Percentiles rank a stretch among this genome's conserved stretches.
Conservation (phyloP, 2,797 vertebrate genomes). For the Epinephelus malabaricus region DNA sequence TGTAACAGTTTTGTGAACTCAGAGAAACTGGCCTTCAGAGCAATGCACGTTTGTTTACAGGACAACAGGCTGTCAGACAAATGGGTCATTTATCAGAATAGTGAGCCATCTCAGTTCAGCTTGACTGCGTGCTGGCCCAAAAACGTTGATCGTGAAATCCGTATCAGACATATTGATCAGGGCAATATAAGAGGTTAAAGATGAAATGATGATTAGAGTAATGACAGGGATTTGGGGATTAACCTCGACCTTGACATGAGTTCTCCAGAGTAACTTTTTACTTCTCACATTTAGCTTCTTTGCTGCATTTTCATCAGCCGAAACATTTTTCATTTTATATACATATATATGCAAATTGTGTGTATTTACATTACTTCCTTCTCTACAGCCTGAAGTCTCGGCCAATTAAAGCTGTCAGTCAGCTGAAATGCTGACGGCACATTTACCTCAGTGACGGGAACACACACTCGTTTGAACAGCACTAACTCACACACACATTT, state of each 20-base stretch:
- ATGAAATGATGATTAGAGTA: not conserved
- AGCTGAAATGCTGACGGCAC: constrained; percentile 4
- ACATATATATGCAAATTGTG: constrained; percentile 1
- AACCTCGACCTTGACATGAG: not conserved
- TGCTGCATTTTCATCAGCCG: not conserved
- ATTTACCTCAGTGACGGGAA: constrained; percentile 10
- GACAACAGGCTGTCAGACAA: too few relatives aligned
- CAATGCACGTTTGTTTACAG: too few relatives aligned
- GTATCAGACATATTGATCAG: not conserved
- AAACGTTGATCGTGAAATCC: not conserved
- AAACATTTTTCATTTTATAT: not conserved
- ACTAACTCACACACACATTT: not conserved
- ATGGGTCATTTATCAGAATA: too few relatives aligned
- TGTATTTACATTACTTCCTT: constrained; percentile 1
- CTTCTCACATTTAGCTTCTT: not conserved
- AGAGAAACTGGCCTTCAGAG: too few relatives aligned
- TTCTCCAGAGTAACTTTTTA: too few relatives aligned
- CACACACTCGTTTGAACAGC: not conserved
- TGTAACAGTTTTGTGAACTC: too few relatives aligned
- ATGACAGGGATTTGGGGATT: not conserved
- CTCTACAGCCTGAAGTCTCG: constrained; percentile 7
- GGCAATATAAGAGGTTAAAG: too few relatives aligned
- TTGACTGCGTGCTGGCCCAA: too few relatives aligned
- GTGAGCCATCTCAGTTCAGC: too few relatives aligned
- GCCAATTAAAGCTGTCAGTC: constrained; percentile 23